Percentiles rank a stretch among this genome's conserved stretches.
phyloP scores from a whole-genome alignment of 2,113 vertebrate species.

The Steatornis caripensis region DNA sequence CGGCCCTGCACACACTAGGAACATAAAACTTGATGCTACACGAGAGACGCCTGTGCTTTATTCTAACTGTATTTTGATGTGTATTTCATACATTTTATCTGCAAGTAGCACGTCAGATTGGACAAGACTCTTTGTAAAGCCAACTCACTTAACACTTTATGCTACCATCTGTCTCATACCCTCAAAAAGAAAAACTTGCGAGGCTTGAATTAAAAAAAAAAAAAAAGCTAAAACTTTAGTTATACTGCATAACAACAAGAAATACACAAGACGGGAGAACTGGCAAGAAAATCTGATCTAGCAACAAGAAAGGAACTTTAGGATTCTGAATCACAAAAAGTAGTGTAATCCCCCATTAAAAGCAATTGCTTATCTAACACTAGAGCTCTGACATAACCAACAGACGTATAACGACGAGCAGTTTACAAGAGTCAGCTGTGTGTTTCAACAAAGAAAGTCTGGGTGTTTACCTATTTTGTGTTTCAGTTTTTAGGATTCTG shows the following conservation, averaged over 20 bases:
- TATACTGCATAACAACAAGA: constrained; percentile 3
- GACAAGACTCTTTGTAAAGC: not conserved
- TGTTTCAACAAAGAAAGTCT: not conserved
- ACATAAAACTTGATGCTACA: not conserved
- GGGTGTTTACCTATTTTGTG: not conserved
- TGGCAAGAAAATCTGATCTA: constrained; percentile 1
- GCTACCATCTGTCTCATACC: constrained; percentile 50
- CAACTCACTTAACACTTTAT: constrained; percentile 40
- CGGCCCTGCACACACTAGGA: fast-evolving
- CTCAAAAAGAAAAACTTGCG: constrained; percentile 25
- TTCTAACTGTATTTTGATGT: not conserved
- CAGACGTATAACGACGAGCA: not conserved
- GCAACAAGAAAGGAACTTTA: constrained; percentile 18
- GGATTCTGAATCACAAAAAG: not conserved
- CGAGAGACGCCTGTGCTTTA: not conserved
- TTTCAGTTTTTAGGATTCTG: not conserved
- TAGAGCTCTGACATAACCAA: not conserved
- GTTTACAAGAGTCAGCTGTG: not conserved
- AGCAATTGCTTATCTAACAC: not conserved
- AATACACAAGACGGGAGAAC: not conserved
- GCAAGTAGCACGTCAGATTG: constrained; percentile 36
- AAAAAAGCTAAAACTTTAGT: constrained; percentile 23
- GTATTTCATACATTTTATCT: not conserved
- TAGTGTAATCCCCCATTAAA: not conserved
- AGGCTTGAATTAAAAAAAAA: not conserved